Evolutionary conservation across 2,888 invertebrate species (phyloP), one percentile per base, ranked within the genome.

Genomic region (Campoplex nolae): DNA sequence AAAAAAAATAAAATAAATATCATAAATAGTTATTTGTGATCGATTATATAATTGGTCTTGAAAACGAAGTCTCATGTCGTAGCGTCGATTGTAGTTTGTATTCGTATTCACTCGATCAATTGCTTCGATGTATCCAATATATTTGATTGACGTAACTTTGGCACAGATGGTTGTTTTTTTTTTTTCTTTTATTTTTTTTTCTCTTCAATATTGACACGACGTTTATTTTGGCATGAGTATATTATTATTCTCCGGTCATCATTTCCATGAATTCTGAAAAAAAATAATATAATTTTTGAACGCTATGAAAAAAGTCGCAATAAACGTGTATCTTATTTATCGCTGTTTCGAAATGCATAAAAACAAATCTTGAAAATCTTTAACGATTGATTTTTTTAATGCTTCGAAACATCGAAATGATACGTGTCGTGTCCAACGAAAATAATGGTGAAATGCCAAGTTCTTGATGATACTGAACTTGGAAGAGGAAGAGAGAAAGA

Each of bases 261-360:
- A 98, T 98, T 95, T 98, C 98, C 98, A 98, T 98, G 96, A 98
- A 98, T 96, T 98, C 98, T 98, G 96, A 90, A 97, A 67, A 97
- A 67, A 18, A 23, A 65, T 48, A 70, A 80, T 71, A 58, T 38
- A 32, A 45, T 23, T 67, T 67, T 65, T 45, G 3, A 4, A 58
- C 58, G 28, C 13, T 3, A 28, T 28, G 28, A 23, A 2, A 23
- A 28, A 58, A 28, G 58, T 58, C 56, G 23, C 58, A 9, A 75
- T 75, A 42, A 58, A 23, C 35, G 13, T 54, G 2, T 35, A 45
- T 13, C 23, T 48, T 48, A 2, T 23, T 48, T 48, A 2, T 6
- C 7, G n/a, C 16, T 28, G 6, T 28, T 13, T 8, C n/a, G 45
- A 13, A 45, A 42, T 6, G 7, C 45, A 23, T 28, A 4, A 18